A percentile compares a stretch with the other conserved stretches of the same genome.
phyloP scores from a whole-genome alignment of 1,140 invertebrate species.

The Platorchestia sp. region DNA sequence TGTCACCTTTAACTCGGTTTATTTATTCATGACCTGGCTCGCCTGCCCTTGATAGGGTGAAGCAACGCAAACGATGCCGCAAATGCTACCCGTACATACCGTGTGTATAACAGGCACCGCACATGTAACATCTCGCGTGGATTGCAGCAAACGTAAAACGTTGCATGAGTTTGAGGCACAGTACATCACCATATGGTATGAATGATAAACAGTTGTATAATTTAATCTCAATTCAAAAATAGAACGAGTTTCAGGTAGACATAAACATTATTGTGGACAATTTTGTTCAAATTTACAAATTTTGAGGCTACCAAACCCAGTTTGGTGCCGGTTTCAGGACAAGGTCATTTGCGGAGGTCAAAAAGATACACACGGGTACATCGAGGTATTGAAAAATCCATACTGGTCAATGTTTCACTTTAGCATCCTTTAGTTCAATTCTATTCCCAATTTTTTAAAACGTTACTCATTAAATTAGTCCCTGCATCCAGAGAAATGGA shows the following conservation, averaged over 20 bases:
- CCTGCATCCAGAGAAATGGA: no score
- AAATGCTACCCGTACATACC: no score
- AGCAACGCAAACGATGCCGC: no score
- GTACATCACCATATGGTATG: no score
- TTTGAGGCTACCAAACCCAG: neutral
- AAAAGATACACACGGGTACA: neutral
- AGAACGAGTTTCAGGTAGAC: neutral
- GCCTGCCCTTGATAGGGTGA: neutral
- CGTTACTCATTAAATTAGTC: no score
- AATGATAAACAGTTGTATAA: neutral
- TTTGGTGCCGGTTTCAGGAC: neutral
- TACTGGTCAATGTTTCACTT: neutral
- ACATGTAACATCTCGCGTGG: no score
- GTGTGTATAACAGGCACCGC: no score
- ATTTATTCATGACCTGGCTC: neutral
- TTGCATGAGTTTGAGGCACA: neutral
- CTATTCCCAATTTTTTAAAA: no score
- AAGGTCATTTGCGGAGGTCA: neutral
- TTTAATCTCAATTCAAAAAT: neutral
- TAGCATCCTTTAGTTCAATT: no score
- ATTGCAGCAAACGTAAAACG: neutral
- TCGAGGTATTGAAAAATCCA: neutral
- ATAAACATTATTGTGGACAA: no score
- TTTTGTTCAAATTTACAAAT: neutral
- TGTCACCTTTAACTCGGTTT: neutral